Evolutionary conservation across 2,797 vertebrate species (phyloP).

Genomic region (Yasuhikotakia modesta): DNA sequence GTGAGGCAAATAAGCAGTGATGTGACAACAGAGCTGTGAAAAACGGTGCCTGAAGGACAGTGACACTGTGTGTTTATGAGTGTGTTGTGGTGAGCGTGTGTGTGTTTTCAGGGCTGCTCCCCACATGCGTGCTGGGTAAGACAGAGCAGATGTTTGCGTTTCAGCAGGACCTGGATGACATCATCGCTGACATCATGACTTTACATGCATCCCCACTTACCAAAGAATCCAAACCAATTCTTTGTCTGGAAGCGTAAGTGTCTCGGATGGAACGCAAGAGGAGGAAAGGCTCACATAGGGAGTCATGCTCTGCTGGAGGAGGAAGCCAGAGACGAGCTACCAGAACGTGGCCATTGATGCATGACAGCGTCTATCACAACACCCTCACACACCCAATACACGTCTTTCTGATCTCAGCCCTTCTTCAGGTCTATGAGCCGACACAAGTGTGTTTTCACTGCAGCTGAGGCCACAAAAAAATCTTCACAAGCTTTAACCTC

Average conservation of each 20-base stretch:
- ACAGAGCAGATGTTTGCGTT: slow-evolving; percentile 62
- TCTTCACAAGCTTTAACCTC: background rate
- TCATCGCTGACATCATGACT: slow-evolving; percentile 66
- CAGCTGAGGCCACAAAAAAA: slow-evolving; percentile 5
- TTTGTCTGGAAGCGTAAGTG: slow-evolving; percentile 69
- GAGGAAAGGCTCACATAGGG: slow-evolving; percentile 17
- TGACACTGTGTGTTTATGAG: too few species aligned
- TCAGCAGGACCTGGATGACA: slow-evolving; percentile 36
- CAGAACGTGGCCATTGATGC: slow-evolving; percentile 38
- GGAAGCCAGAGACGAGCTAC: slow-evolving; percentile 58
- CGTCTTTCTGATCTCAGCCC: slow-evolving; percentile 50
- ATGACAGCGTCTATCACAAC: slow-evolving; percentile 14
- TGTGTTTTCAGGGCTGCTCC: slow-evolving; percentile 47
- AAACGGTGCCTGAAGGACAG: slow-evolving; percentile 63
- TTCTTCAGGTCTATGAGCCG: slow-evolving; percentile 61
- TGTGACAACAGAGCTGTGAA: slow-evolving; percentile 57
- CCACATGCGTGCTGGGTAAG: slow-evolving; percentile 66
- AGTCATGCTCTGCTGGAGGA: slow-evolving; percentile 63
- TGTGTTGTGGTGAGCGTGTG: background rate
- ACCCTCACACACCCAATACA: slow-evolving; percentile 26
- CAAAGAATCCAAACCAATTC: slow-evolving; percentile 80
- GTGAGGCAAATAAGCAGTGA: slow-evolving; percentile 11
- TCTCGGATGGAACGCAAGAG: slow-evolving; percentile 41
- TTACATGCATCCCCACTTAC: slow-evolving; percentile 79
- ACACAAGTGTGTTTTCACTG: slow-evolving; percentile 40